Evolutionary conservation across 2,888 invertebrate genomes (phyloP).

Genomic region (Dolichomitus sp.): DNA sequence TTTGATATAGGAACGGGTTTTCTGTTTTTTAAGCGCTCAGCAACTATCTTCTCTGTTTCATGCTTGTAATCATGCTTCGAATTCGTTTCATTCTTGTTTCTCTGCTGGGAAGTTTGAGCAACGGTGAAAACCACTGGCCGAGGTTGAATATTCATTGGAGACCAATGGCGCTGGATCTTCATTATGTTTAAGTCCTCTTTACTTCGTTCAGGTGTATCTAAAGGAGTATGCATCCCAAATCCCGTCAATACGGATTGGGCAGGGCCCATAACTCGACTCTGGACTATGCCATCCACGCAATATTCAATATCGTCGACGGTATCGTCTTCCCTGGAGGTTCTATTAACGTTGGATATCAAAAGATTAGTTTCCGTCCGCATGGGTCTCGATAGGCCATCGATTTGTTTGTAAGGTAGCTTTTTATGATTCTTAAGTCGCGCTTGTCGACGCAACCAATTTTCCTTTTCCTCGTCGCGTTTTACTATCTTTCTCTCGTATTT

Average conservation of each 20-base stretch:
- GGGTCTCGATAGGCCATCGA: slow-evolving; percentile 73
- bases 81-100: background rate
- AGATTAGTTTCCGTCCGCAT: slow-evolving; percentile 73
- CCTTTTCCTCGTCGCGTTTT: slow-evolving; percentile 74
- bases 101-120: background rate
- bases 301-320: slow-evolving; percentile 72
- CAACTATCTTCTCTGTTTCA: slow-evolving; percentile 16
- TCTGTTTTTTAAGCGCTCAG: background rate
- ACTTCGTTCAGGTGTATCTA: slow-evolving; percentile 75
- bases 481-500: slow-evolving; percentile 79
- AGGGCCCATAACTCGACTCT: slow-evolving; percentile 70
- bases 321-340: slow-evolving; percentile 60
- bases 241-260: slow-evolving; percentile 71
- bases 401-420: slow-evolving; percentile 70
- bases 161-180: slow-evolving; percentile 75
- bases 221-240: slow-evolving; percentile 75
- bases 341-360: slow-evolving; percentile 74
- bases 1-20: background rate
- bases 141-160: slow-evolving; percentile 67
- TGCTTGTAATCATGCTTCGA: slow-evolving; percentile 5
- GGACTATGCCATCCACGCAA: slow-evolving; percentile 73
- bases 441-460: slow-evolving; percentile 73
- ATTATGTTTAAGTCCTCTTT: slow-evolving; percentile 60
- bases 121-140: background rate
- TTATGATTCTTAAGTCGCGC: slow-evolving; percentile 70